Conservation (phyloP, 2,113 vertebrate species). For the Pterocles gutturalis region DNA sequence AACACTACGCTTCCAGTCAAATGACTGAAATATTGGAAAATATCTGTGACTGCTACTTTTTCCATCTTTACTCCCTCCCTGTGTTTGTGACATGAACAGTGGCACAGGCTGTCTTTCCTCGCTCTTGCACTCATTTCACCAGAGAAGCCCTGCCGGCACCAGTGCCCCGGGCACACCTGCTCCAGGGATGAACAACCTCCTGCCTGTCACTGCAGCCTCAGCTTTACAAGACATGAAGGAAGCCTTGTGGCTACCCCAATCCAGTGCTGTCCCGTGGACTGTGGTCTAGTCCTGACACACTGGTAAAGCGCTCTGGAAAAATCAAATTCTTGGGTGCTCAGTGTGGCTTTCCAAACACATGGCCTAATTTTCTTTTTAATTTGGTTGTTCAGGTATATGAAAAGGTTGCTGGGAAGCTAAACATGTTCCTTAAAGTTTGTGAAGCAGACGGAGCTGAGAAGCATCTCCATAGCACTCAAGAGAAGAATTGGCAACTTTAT, state of each 20-base stretch:
- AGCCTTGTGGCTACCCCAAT: neutral
- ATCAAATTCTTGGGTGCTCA: neutral
- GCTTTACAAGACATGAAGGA: neutral
- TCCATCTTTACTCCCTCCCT: neutral
- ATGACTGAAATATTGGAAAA: neutral
- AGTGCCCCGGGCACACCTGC: neutral
- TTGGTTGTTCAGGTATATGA: neutral
- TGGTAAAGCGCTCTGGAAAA: neutral
- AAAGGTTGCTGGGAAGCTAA: neutral
- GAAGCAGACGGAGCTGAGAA: neutral
- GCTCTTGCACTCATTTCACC: neutral
- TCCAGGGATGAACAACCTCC: neutral
- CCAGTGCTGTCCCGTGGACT: neutral
- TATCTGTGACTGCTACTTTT: neutral
- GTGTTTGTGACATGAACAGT: rapidly evolving
- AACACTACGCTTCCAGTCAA: neutral
- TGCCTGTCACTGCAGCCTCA: neutral
- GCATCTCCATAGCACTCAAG: neutral
- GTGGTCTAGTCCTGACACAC: neutral
- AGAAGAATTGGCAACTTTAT: neutral
- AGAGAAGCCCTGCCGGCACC: neutral
- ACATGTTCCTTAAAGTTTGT: neutral
- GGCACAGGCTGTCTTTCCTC: neutral
- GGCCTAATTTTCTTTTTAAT: neutral
- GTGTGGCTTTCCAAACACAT: neutral